A percentile compares a stretch with the other conserved stretches of the same genome.
These are phyloP conservation scores for Tetranychus cinnabarinus DNA, from an alignment of 1,140 invertebrate genomes.

Conservation along the genomic window DNA sequence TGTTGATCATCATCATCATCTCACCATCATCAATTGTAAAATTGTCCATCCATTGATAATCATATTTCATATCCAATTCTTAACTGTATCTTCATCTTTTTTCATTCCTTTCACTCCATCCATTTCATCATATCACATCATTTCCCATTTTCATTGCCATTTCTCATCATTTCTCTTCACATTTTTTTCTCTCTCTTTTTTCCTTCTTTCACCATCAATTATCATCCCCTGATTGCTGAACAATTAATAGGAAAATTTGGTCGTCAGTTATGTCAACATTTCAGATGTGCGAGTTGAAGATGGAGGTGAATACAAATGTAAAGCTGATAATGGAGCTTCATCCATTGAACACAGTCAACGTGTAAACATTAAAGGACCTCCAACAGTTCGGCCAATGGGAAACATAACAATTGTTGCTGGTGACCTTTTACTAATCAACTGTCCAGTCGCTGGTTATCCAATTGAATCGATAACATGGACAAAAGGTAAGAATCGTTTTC, in stretches of 20 bases:
- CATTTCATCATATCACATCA: not conserved
- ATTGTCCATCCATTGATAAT: no score
- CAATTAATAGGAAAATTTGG: not conserved
- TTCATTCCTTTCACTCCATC: no score
- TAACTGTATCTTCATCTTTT: no score
- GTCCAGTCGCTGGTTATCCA: slow-evolving; percentile 76
- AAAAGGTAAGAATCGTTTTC: slow-evolving; percentile 25
- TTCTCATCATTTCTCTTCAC: not conserved
- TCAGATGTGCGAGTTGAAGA: slow-evolving; percentile 71
- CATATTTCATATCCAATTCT: no score
- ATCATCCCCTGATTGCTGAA: not conserved
- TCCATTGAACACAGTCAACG: slow-evolving; percentile 48
- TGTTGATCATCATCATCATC: no score
- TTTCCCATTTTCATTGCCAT: not conserved
- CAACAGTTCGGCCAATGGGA: slow-evolving; percentile 66
- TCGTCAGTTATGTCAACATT: slow-evolving; percentile 37
- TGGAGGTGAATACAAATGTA: slow-evolving; percentile 61
- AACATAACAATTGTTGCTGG: slow-evolving; percentile 73
- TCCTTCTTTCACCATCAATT: not conserved
- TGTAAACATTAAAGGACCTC: slow-evolving; percentile 63
- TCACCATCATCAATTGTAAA: no score
- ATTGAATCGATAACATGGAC: slow-evolving; percentile 59
- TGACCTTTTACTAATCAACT: slow-evolving; percentile 57
- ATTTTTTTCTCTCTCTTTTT: not conserved
- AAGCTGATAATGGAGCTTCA: slow-evolving; percentile 53